These are phyloP conservation scores for Ochropacha duplaris DNA, from an alignment of 2,888 invertebrate genomes.

Conservation along the genomic window DNA sequence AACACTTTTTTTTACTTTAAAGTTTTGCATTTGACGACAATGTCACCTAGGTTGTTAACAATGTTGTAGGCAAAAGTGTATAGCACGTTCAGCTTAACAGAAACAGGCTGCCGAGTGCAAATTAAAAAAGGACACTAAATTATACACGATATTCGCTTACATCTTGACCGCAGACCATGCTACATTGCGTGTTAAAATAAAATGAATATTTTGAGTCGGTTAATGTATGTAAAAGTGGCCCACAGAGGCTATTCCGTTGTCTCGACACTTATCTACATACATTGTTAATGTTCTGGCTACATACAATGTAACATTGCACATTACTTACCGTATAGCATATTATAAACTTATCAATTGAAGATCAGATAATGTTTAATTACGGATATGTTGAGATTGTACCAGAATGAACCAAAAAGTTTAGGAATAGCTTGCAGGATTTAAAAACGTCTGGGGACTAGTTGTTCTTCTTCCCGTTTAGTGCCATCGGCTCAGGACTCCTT, in stretches of 20 bases:
- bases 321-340: neutral
- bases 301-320: conserved; percentile 1
- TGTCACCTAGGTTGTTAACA: no score
- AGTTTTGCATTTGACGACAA: no score
- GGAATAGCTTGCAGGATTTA: no score
- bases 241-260: conserved; percentile 5
- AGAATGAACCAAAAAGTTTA: no score
- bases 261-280: conserved; percentile 12
- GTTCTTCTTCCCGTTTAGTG: no score
- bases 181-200: conserved; percentile 34
- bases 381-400: no score
- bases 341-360: neutral
- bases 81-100: no score
- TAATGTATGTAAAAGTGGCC: conserved; percentile 23
- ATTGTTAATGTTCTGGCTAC: conserved; percentile 22
- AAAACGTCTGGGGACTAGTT: no score
- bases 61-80: no score
- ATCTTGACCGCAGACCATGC: conserved; percentile 5
- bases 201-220: conserved; percentile 29
- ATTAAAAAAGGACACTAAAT: neutral
- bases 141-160: neutral
- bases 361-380: neutral
- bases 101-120: no score
- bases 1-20: no score
- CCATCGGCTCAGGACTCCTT: no score